Base-by-base conservation (phyloP, 1,140 invertebrate genomes). In the Delia radicum region DNA sequence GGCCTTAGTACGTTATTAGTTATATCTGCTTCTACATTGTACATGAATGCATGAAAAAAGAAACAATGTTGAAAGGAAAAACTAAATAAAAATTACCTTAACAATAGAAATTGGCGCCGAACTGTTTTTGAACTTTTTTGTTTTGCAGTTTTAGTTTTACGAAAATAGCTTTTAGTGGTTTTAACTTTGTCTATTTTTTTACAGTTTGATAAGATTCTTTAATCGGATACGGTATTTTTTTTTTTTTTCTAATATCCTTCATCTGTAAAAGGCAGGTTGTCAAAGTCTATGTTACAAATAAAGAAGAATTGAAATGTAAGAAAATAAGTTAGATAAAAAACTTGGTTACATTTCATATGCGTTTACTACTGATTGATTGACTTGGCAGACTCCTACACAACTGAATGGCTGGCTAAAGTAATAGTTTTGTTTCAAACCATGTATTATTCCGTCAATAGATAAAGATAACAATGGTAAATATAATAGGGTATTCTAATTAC, bases 81-180 rank as follows among this genome's bases (percentile, higher is more conserved):
- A n/a, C 21, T 0, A 55, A n/a, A 55, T 21, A 21, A 55, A 55
- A 21, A 55, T 7, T 21, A 2, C 18, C 6, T 6, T 48, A n/a
- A 31, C 27, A 67, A 29, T 31, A 6, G 63, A 29, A 28, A 31
- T 67, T 67, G 63, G 63, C 62, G 62, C 62, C 62, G 18, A 28
- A 28, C 55, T 26, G 15, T 67, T 67, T 27, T 18, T 67, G 31
- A 29, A 28, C 5, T 67, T 67, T 67, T n/a, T 2, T 67, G 6
- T 18, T 67, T 8, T n/a, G n/a, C n/a, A n/a, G n/a, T 15, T 31
- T 28, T 67, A 31, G 28, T 31, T 31, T 15, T n/a, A 18, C 15
- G 8, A 67, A 67, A 67, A 67, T 67, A 13, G 63, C 28, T 67
- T 67, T 67, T 67, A n/a, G 63, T 67, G 63, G 63, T 67, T 31